Percentiles rank a stretch among this genome's conserved stretches.
Evolutionary conservation across 1,140 invertebrate genomes (phyloP).

Genomic region (Acyrthosiphon pisum): DNA sequence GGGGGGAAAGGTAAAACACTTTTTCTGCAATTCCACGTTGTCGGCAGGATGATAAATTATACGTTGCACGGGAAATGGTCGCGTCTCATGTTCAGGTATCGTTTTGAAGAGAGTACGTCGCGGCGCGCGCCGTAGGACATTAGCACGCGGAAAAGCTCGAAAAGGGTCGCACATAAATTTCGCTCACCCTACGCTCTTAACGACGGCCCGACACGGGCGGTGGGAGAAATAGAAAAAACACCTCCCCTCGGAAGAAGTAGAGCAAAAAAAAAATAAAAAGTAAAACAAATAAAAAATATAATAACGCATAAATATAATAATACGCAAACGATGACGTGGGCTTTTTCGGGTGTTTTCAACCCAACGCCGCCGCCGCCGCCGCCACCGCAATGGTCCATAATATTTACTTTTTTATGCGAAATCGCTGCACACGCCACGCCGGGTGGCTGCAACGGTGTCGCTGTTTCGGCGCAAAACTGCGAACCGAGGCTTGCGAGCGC

Average conservation of each 20-base stretch:
- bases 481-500: background rate
- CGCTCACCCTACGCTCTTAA: background rate
- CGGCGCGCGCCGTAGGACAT: constrained; percentile 6
- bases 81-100: constrained; percentile 48
- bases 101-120: background rate
- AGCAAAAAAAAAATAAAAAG: background rate
- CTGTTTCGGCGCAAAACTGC: background rate
- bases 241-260: background rate
- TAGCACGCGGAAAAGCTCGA: constrained; percentile 43
- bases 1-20: background rate
- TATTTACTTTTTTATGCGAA: background rate
- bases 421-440: background rate
- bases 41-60: constrained; percentile 42
- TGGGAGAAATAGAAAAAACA: background rate
- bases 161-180: constrained; percentile 52
- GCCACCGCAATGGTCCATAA: background rate
- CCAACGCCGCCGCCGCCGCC: background rate
- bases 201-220: background rate
- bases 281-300: background rate
- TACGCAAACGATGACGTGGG: constrained; percentile 2
- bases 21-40: constrained; percentile 3
- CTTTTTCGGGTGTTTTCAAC: background rate
- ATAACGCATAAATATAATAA: background rate
- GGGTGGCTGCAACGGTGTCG: background rate
- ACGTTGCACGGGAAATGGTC: constrained; percentile 30